phyloP scores from a whole-genome alignment of 2,113 vertebrate genomes.

The Odontophorus gujanensis region DNA sequence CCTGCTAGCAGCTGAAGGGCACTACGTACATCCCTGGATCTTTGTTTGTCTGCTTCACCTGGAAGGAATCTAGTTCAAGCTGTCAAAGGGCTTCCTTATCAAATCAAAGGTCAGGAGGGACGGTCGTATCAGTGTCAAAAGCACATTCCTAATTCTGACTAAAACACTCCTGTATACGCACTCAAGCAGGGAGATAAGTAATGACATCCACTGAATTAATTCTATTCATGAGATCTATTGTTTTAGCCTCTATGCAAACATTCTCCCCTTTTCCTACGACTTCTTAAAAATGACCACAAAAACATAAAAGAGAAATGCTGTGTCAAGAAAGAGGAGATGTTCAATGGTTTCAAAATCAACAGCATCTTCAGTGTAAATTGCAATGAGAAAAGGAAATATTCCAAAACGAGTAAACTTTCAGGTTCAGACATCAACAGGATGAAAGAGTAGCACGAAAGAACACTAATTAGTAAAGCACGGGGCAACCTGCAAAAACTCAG shows the following conservation, averaged over 20 bases:
- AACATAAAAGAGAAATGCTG: not conserved
- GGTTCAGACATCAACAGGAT: not conserved
- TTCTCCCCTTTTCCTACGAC: too few relatives aligned
- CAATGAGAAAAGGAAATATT: not conserved
- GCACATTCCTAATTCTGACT: not conserved
- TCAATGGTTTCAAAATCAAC: not conserved
- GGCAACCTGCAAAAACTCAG: not conserved
- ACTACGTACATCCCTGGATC: not conserved
- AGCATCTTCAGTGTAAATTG: not conserved
- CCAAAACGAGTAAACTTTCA: not conserved
- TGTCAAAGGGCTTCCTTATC: not conserved
- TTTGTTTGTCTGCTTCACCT: not conserved
- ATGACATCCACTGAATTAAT: not conserved
- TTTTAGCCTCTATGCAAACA: not conserved
- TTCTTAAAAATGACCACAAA: not conserved
- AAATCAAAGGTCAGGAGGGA: not conserved
- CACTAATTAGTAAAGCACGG: not conserved
- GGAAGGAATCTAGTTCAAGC: not conserved
- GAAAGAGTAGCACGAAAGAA: not conserved
- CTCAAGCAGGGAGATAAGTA: not conserved
- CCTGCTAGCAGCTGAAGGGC: not conserved
- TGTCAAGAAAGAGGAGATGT: not conserved
- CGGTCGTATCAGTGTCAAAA: not conserved
- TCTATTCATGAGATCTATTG: not conserved
- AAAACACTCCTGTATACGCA: not conserved